Base-by-base conservation (phyloP, 2,797 vertebrate genomes). In the Microctenopoma stevenorrisi region DNA sequence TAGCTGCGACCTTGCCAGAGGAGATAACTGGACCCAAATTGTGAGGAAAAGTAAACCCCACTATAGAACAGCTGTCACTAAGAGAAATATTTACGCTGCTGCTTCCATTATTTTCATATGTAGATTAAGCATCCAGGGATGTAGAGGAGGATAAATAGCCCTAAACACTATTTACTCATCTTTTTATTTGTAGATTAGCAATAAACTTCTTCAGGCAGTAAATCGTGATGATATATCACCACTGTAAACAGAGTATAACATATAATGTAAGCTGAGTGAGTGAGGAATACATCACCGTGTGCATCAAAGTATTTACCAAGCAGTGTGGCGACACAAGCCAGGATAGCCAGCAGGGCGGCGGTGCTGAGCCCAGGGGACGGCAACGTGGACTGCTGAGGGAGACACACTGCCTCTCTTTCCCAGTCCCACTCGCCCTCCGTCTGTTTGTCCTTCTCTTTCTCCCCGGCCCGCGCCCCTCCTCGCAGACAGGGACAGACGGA, bases 281-380 rank as follows among this genome's bases (percentile, higher is more conserved):
- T 15, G 16, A 61, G 11, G 15, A n/a, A 47, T 37, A 73, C 18
- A 72, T 42, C 12, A 38, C 1, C 25, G 25, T 67, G 38, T 48
- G 35, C 14, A 37, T 42, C 2, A 43, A 46, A 55, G 30, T 70
- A 68, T 50, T 94, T 93, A 97, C 96, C 96, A 43, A 97, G 83
- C 16, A 97, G 91, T 0, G 96, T 96, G 47, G 95, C 94, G 0
- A 96, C 93, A 44, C 96, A 97, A 46, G 96, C 96, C 69, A 97
- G 75, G 67, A 98, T 96, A 49, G 96, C 96, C 64, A 97, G 93
- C 80, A 97, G 89, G 68, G 96, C 96, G 0, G 95, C 95, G 0
- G 96, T 97, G 78, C 96, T 97, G 90, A 98, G 96, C 5, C 96
- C 95, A 0, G 96, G 90, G 0, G 96, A 91, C 0, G 96, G 95